phyloP scores from a whole-genome alignment of 2,113 vertebrate species.

The Cottus gobio region DNA sequence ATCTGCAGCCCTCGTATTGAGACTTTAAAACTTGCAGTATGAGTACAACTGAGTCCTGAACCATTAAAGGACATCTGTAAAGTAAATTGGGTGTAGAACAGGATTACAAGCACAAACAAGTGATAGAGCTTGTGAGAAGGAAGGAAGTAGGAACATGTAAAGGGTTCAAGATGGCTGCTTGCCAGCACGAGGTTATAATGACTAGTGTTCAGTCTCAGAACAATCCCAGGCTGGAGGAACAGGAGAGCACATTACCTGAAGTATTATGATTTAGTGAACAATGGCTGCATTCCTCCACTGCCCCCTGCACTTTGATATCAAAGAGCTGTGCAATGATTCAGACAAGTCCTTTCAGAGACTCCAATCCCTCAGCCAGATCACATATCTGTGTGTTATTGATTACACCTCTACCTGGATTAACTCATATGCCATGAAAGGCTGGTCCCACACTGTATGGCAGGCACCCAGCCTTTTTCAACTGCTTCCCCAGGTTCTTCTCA shows the following conservation, averaged over 20 bases:
- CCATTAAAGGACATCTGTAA: slow-evolving; percentile 11
- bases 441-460: slow-evolving; percentile 43
- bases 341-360: slow-evolving; percentile 60
- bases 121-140: slow-evolving; percentile 41
- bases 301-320: slow-evolving; percentile 76
- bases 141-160: slow-evolving; percentile 33
- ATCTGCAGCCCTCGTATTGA: not conserved
- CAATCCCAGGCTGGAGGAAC: slow-evolving; percentile 47
- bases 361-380: slow-evolving; percentile 63
- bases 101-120: slow-evolving; percentile 14
- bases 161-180: slow-evolving; percentile 33
- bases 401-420: slow-evolving; percentile 60
- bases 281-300: slow-evolving; percentile 69
- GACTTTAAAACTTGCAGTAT: not conserved
- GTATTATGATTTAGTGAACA: slow-evolving; percentile 73
- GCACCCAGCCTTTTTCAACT: slow-evolving; percentile 32
- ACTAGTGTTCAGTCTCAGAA: slow-evolving; percentile 58
- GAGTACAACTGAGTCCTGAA: not conserved
- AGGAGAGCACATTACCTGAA: slow-evolving; percentile 50
- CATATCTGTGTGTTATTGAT: slow-evolving; percentile 75
- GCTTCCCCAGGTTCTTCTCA: slow-evolving; percentile 15
- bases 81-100: slow-evolving; percentile 1
- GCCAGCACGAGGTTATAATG: slow-evolving; percentile 53
- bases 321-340: slow-evolving; percentile 67
- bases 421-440: slow-evolving; percentile 51